Percentiles rank a stretch among this genome's conserved stretches.
These are phyloP conservation scores for Leucophenga varia DNA, from an alignment of 1,140 invertebrate species.

Conservation along the genomic window DNA sequence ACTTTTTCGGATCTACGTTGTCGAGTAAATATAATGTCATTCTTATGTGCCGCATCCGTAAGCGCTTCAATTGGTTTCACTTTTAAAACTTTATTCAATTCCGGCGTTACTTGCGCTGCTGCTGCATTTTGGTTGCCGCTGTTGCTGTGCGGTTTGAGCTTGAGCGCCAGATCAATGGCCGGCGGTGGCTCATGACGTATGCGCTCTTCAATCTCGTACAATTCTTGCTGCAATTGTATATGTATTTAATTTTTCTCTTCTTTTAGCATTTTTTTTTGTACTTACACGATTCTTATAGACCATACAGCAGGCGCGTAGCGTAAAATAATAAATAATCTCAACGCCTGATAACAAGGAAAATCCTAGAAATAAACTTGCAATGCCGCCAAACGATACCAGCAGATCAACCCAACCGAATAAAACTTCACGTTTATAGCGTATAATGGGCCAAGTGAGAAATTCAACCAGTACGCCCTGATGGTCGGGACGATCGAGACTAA, in stretches of 20 bases:
- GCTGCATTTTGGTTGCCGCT: constrained; percentile 7
- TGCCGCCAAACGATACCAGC: constrained; percentile 63
- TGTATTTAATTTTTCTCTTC: background rate
- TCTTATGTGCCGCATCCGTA: background rate
- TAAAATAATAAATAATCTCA: constrained; percentile 74
- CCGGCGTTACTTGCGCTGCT: constrained; percentile 29
- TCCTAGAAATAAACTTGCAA: constrained; percentile 74
- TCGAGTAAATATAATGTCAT: constrained; percentile 4
- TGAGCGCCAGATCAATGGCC: constrained; percentile 36
- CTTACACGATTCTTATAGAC: constrained; percentile 56
- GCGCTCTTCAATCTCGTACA: constrained; percentile 45
- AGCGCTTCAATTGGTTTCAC: constrained; percentile 1
- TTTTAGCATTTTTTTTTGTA: no score
- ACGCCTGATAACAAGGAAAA: constrained; percentile 73
- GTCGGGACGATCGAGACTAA: constrained; percentile 32
- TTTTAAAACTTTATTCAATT: background rate
- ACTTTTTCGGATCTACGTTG: constrained; percentile 37
- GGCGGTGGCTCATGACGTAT: constrained; percentile 42
- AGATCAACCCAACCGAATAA: constrained; percentile 78
- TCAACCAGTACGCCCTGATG: constrained; percentile 53
- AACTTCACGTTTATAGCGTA: constrained; percentile 72
- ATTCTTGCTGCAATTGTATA: constrained; percentile 39
- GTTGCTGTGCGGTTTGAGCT: constrained; percentile 25
- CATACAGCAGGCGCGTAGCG: constrained; percentile 67
- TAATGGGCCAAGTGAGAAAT: constrained; percentile 72